phyloP scores from a whole-genome alignment of 2,888 invertebrate genomes.

The Girardia tigrina region DNA sequence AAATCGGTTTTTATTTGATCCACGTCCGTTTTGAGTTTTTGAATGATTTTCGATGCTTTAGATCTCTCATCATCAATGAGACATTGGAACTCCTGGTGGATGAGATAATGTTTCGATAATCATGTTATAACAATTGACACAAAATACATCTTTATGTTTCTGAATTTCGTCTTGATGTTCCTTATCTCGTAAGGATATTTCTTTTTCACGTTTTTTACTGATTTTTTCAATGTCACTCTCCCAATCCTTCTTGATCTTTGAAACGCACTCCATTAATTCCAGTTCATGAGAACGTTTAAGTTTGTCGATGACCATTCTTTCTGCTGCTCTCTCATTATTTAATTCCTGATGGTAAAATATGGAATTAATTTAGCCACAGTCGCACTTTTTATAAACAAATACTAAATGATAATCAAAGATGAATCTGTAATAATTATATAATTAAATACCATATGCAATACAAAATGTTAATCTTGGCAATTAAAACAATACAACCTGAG shows the following conservation, averaged over 20 bases:
- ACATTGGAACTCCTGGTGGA: neutral
- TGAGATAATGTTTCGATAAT: no score
- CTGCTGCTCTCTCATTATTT: neutral
- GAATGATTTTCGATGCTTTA: neutral
- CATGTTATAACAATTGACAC: no score
- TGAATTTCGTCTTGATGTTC: neutral
- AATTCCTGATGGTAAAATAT: no score
- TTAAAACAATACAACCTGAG: no score
- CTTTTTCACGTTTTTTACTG: neutral
- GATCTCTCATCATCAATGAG: neutral
- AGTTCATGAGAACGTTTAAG: neutral
- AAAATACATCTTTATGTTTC: neutral
- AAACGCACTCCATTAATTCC: neutral
- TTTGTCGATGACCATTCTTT: neutral
- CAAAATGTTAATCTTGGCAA: no score
- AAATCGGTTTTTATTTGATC: neutral
- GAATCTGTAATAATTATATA: no score
- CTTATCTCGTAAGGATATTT: neutral
- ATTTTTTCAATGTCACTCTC: neutral
- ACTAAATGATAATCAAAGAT: no score
- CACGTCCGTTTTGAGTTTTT: neutral
- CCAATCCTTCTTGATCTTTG: neutral
- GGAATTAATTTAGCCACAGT: no score
- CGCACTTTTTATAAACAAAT: no score
- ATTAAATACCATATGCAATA: no score